Conservation (phyloP, 2,888 invertebrate genomes). For the Thymelicus lineola region DNA sequence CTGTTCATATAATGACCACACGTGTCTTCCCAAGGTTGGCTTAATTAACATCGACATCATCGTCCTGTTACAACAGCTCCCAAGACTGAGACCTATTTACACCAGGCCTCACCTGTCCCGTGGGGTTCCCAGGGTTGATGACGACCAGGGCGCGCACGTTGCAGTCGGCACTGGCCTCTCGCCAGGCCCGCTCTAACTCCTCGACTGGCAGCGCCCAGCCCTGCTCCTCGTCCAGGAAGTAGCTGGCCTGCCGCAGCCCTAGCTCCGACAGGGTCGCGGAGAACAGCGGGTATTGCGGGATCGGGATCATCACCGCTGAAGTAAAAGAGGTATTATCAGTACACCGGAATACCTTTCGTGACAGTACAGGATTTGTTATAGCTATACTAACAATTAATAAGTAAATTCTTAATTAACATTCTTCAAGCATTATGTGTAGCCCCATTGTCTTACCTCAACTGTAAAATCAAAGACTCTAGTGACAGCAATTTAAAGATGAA, state of each 20-base stretch:
- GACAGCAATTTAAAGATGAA: too few relatives aligned
- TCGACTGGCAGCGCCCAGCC: conserved; percentile 92
- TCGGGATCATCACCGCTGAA: conserved; percentile 96
- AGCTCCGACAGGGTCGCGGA: conserved; percentile 97
- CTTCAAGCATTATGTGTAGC: too few relatives aligned
- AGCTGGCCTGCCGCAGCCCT: conserved; percentile 91
- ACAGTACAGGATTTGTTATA: too few relatives aligned
- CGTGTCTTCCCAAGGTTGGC: too few relatives aligned
- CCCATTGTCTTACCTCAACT: too few relatives aligned
- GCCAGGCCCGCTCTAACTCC: conserved; percentile 90
- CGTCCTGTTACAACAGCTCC: too few relatives aligned
- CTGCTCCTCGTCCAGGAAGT: conserved; percentile 94
- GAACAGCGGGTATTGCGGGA: conserved; percentile 99
- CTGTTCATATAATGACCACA: too few relatives aligned
- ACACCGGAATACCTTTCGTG: not conserved
- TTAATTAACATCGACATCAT: too few relatives aligned
- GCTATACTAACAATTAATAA: too few relatives aligned
- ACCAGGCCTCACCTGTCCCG: conserved; percentile 87
- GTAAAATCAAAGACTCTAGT: too few relatives aligned
- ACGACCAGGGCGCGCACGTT: conserved; percentile 94
- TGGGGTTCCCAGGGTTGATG: conserved; percentile 99
- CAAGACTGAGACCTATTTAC: too few relatives aligned
- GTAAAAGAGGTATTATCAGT: not conserved
- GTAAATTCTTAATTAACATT: too few relatives aligned
- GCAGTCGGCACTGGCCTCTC: conserved; percentile 86